Evolutionary conservation across 2,797 vertebrate genomes (phyloP), one percentile per base, ranked within the genome.

Genomic region (Phrynocephalus vlangalii): DNA sequence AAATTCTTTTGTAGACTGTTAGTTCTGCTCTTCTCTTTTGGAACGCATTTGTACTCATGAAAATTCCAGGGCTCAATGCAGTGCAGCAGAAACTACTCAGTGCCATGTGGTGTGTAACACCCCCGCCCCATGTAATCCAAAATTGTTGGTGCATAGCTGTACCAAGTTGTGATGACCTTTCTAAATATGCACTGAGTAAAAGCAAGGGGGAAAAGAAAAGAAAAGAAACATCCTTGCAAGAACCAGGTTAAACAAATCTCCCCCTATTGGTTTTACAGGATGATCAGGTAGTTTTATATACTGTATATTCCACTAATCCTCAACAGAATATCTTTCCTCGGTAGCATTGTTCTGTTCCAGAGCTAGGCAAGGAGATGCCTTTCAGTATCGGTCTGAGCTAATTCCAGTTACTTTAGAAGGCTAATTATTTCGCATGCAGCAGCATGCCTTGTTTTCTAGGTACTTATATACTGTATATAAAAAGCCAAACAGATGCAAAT

Each of bases 201-300:
- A 92, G 85, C 80, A 22, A 20, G 82, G 38, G 38, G 38, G 38
- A 2, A 3, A 5, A 44, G 38, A 44, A 44, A 44, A 77, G 85
- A 68, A 28, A 84, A 82, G 84, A 78, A 38, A 77, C 82, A 91
- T 93, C 90, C 92, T 90, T 88, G 66, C 24, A 92, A 89, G 93
- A 95, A 95, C 90, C 72, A 87, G 84, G 88, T 91, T 91, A 70
- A 77, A n/a, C 90, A 95, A 88, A 95, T 93, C 91, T 87, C 92
- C 87, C 86, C 82, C n/a, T 73, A 63, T 96, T 85, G 85, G 86
- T 92, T 93, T 86, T 93, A 89, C 91, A 91, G 86, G 88, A 88
- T 87, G 89, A 94, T 94, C 91, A 93, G 87, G 90, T 88, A 94
- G 85, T 92, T 33, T 93, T 71, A 16, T 63, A 86, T 93, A 44